Conservation (phyloP, 1,140 invertebrate species). For the Drosophila malerkotliana region DNA sequence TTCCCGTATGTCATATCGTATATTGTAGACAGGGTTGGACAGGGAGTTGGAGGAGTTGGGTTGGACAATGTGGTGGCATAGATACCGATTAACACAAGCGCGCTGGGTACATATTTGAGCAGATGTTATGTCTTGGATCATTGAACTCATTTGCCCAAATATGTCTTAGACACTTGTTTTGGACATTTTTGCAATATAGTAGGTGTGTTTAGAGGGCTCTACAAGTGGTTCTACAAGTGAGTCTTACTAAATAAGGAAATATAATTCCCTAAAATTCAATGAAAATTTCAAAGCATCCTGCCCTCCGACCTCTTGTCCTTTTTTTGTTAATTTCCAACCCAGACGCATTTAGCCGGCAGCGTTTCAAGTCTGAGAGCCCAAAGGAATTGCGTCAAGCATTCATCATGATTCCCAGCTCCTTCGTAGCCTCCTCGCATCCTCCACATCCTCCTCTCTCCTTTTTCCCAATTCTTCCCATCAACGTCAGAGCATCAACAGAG, state of each 20-base stretch:
- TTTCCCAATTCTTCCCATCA: slow-evolving; percentile 19
- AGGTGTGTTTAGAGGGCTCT: background rate
- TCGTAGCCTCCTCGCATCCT: background rate
- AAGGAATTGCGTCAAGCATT: slow-evolving; percentile 40
- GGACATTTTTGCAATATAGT: background rate
- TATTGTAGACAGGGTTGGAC: slow-evolving; percentile 6
- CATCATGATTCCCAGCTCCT: slow-evolving; percentile 28
- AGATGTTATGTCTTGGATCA: slow-evolving; percentile 65
- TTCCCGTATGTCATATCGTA: slow-evolving; percentile 37
- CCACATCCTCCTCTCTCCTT: background rate
- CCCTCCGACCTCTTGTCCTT: slow-evolving; percentile 8
- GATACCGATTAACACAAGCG: slow-evolving; percentile 30
- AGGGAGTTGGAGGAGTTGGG: slow-evolving; percentile 9
- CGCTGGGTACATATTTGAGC: slow-evolving; percentile 56
- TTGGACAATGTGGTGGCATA: slow-evolving; percentile 28
- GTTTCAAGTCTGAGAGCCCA: slow-evolving; percentile 31
- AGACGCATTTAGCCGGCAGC: slow-evolving; percentile 39
- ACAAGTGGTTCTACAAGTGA: background rate
- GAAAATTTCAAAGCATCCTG: slow-evolving; percentile 1
- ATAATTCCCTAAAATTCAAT: slow-evolving; percentile 4
- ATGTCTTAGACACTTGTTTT: slow-evolving; percentile 23
- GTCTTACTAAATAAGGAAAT: background rate
- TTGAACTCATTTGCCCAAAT: slow-evolving; percentile 45
- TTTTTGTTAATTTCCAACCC: slow-evolving; percentile 22
- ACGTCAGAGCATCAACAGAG: slow-evolving; percentile 17